phyloP scores from a whole-genome alignment of 2,113 vertebrate species.

The Donacobius atricapilla region DNA sequence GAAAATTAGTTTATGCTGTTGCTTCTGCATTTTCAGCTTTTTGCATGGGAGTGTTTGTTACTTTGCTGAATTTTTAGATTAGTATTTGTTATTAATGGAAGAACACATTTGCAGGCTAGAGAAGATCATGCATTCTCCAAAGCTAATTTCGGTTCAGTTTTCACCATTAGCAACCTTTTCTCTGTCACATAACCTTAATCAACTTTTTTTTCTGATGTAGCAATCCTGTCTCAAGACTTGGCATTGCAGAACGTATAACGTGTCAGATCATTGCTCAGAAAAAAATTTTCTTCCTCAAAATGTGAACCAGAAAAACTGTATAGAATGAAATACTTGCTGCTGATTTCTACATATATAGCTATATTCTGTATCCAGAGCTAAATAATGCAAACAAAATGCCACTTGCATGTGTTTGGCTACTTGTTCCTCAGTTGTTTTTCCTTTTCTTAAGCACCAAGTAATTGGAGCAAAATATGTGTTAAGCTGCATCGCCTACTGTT shows the following conservation, averaged over 20 bases:
- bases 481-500: conserved; percentile 32
- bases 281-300: background rate
- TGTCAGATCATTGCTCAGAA: conserved; percentile 36
- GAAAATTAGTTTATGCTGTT: conserved; percentile 31
- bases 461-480: conserved; percentile 44
- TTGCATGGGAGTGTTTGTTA: conserved; percentile 58
- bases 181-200: conserved; percentile 39
- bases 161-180: conserved; percentile 31
- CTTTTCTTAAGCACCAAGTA: conserved; percentile 21
- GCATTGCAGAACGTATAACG: conserved; percentile 25
- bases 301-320: background rate
- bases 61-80: conserved; percentile 54
- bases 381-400: conserved; percentile 25
- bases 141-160: conserved; percentile 44
- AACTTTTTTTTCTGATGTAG: conserved; percentile 54
- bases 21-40: conserved; percentile 67
- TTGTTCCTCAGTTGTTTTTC: conserved; percentile 21
- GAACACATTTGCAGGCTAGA: conserved; percentile 58
- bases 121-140: conserved; percentile 56
- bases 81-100: conserved; percentile 39
- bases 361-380: conserved; percentile 12
- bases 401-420: conserved; percentile 32
- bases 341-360: background rate
- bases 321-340: background rate
- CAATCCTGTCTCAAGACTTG: conserved; percentile 65